A percentile compares a stretch with the other conserved stretches of the same genome.
phyloP scores from a whole-genome alignment of 2,113 vertebrate species.

The Menidia beryllina region DNA sequence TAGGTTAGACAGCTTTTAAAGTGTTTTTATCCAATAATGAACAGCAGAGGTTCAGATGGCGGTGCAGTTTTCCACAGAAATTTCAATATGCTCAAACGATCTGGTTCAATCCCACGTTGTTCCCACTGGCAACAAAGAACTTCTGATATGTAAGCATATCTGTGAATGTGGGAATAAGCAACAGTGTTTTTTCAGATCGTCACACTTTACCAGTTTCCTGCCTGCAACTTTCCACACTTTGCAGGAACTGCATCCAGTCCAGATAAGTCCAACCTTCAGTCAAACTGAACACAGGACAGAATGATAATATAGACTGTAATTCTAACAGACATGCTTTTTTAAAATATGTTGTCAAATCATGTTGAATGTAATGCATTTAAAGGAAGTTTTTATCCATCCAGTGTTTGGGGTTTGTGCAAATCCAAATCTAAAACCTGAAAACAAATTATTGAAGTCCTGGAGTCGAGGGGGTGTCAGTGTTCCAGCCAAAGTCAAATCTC shows the following conservation, averaged over 20 bases:
- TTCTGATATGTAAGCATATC: too few relatives aligned
- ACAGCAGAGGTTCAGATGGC: too few relatives aligned
- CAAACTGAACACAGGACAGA: not conserved
- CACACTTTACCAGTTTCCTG: not conserved
- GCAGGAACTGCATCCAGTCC: not conserved
- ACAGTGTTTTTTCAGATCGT: not conserved
- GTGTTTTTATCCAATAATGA: not conserved
- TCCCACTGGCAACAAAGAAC: not conserved
- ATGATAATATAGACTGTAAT: slow-evolving; percentile 2
- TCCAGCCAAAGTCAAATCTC: slow-evolving; percentile 30
- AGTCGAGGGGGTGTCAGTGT: slow-evolving; percentile 7
- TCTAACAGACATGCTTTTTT: not conserved
- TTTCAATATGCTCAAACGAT: not conserved
- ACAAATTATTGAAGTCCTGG: not conserved
- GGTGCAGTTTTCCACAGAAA: not conserved
- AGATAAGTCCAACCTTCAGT: not conserved
- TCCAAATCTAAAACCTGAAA: not conserved
- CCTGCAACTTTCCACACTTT: not conserved
- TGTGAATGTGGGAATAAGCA: not conserved
- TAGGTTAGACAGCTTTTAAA: not conserved
- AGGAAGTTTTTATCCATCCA: not conserved
- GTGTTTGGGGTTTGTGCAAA: slow-evolving; percentile 8
- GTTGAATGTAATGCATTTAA: not conserved
- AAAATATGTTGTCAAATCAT: not conserved
- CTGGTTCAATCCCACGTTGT: not conserved